Conservation (phyloP, 2,888 invertebrate species). For the Polylopha cassiicola region DNA sequence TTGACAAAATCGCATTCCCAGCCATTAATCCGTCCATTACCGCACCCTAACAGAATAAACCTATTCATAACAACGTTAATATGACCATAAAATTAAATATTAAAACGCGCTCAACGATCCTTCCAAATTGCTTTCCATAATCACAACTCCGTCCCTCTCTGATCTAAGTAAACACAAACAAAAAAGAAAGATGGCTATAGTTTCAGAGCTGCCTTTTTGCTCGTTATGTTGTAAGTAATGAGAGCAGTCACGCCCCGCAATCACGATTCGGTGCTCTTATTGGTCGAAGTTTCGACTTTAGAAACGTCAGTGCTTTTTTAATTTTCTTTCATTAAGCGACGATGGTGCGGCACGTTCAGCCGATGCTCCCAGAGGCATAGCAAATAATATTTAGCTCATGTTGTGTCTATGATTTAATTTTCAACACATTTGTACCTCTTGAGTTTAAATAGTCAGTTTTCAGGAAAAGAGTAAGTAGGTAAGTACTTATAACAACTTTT, state of each 20-base stretch:
- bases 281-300: slow-evolving; percentile 62
- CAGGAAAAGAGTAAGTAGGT: no score
- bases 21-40: slow-evolving; percentile 50
- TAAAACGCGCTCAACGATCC: slow-evolving; percentile 58
- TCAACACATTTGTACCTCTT: no score
- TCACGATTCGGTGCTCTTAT: slow-evolving; percentile 53
- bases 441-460: no score
- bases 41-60: slow-evolving; percentile 52
- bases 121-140: slow-evolving; percentile 46
- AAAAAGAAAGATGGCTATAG: slow-evolving; percentile 36
- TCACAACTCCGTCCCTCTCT: slow-evolving; percentile 37
- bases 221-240: slow-evolving; percentile 57
- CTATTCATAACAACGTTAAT: slow-evolving; percentile 69
- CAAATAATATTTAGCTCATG: no score
- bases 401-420: no score
- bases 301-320: slow-evolving; percentile 53
- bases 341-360: slow-evolving; percentile 37
- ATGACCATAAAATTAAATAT: slow-evolving; percentile 70
- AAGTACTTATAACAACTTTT: no score
- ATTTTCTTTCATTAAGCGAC: slow-evolving; percentile 58
- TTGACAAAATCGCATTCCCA: slow-evolving; percentile 33
- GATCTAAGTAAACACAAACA: slow-evolving; percentile 13
- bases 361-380: slow-evolving; percentile 35
- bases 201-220: slow-evolving; percentile 24
- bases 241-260: slow-evolving; percentile 67